Percentiles rank a stretch among this genome's conserved stretches.
Conservation (phyloP, 1,140 invertebrate species). For the Drosophila parvula region DNA sequence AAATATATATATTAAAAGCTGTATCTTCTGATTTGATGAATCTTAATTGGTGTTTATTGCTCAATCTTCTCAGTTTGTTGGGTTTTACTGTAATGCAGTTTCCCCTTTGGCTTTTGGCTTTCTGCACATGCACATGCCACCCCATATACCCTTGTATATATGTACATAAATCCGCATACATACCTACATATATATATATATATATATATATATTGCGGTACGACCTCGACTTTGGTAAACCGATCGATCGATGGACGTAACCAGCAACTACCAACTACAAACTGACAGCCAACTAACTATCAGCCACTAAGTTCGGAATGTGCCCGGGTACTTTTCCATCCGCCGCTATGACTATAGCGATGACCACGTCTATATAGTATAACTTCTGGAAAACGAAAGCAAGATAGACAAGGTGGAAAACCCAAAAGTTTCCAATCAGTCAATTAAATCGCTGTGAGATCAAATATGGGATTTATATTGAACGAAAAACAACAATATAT, state of each 20-base stretch:
- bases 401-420: background rate
- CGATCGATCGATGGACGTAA: slow-evolving; percentile 58
- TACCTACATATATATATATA: background rate
- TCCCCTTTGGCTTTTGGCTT: slow-evolving; percentile 32
- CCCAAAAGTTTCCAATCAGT: background rate
- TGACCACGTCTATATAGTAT: slow-evolving; percentile 6
- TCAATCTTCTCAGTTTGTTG: background rate
- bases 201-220: slow-evolving; percentile 15
- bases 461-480: background rate
- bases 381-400: background rate
- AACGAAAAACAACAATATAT: background rate
- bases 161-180: slow-evolving; percentile 4
- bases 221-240: slow-evolving; percentile 69
- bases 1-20: background rate
- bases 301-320: slow-evolving; percentile 26
- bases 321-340: slow-evolving; percentile 27
- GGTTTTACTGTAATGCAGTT: slow-evolving; percentile 1
- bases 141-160: slow-evolving; percentile 1
- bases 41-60: background rate
- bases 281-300: slow-evolving; percentile 19
- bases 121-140: slow-evolving; percentile 41
- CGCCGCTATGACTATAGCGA: slow-evolving; percentile 20
- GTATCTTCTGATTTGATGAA: background rate
- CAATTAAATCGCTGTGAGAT: background rate
- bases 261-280: slow-evolving; percentile 14